Evolutionary conservation across 2,888 invertebrate genomes (phyloP), one percentile per base, ranked within the genome.

Genomic region (Thera britannica): DNA sequence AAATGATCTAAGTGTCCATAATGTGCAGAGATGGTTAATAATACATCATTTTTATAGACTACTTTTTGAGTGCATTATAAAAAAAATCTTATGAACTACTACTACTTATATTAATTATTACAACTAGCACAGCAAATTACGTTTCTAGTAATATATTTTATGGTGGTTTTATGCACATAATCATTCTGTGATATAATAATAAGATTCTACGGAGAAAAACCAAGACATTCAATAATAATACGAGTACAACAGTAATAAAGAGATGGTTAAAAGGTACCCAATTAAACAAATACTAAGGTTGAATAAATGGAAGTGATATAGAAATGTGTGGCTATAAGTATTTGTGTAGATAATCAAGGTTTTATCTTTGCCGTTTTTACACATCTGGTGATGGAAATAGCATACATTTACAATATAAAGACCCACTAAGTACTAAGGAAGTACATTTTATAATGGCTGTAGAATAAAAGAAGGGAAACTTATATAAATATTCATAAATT

Each of bases 381-480:
- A 11, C 59, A 60, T 23, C 12, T 62, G 35, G 1, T 61, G 12
- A 48, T 36, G 46, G n/a, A 12, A 48, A 12, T 57, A 52, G 1
- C 9, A 57, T 44, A 44, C 8, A 36, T 12, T 9, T 44, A 44
- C 35, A 58, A 11, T 9, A 2, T 72, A 55, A 67, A n/a, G 5
- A 51, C 12, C 7, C 5, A 23, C 51, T 51, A 5, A 51, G 7
- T 6, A 46, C n/a, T 49, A 49, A 2, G 11, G 11, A 12, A 51
- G 51, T 51, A 23, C 5, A 12, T 23, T 51, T 67, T 67, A 64
- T 60, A 73, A 76, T 83, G 86, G 86, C 85, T 87, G 86, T 88
- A 82, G 83, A 85, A 80, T 82, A 74, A 80, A 88, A 87, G 78
- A 80, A 86, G 82, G 81, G 76, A 76, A 87, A 85, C 79, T 79